phyloP scores from a whole-genome alignment of 2,888 invertebrate genomes.

The Nomada fucata region DNA sequence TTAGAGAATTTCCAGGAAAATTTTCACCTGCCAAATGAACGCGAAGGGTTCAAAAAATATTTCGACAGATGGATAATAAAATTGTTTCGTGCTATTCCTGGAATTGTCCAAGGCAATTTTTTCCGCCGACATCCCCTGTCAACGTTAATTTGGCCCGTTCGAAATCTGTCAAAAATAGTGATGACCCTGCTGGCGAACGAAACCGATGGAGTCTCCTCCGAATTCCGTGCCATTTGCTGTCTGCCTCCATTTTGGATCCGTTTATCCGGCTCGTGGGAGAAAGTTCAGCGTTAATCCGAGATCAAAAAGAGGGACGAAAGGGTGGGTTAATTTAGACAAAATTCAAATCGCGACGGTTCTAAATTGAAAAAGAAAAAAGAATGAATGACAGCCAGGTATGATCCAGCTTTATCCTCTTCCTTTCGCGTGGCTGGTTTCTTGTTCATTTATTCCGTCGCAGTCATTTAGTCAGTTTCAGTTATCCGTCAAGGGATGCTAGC shows the following conservation, averaged over 20 bases:
- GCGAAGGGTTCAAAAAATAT: neutral
- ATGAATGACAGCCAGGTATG: too few relatives aligned
- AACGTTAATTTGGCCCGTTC: neutral
- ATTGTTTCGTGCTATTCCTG: neutral
- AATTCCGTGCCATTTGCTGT: slow-evolving; percentile 53
- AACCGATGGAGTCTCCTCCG: slow-evolving; percentile 41
- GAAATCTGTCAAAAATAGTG: slow-evolving; percentile 23
- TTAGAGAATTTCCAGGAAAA: too few relatives aligned
- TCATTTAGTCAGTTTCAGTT: neutral
- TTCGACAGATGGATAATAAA: neutral
- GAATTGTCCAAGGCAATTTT: neutral
- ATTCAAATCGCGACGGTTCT: slow-evolving; percentile 64
- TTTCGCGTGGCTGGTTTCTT: slow-evolving; percentile 33
- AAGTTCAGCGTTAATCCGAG: slow-evolving; percentile 53
- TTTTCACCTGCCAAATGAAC: too few relatives aligned
- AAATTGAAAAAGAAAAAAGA: slow-evolving; percentile 45
- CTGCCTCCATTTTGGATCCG: slow-evolving; percentile 2
- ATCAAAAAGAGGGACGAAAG: slow-evolving; percentile 19
- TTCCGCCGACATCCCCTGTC: neutral
- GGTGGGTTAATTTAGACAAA: slow-evolving; percentile 47
- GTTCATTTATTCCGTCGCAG: slow-evolving; percentile 2
- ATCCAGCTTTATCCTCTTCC: slow-evolving; percentile 28
- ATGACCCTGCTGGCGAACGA: slow-evolving; percentile 27
- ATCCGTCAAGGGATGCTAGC: slow-evolving; percentile 3
- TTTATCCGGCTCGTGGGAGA: slow-evolving; percentile 22